Conservation (phyloP, 2,797 vertebrate genomes). For the Falco biarmicus region DNA sequence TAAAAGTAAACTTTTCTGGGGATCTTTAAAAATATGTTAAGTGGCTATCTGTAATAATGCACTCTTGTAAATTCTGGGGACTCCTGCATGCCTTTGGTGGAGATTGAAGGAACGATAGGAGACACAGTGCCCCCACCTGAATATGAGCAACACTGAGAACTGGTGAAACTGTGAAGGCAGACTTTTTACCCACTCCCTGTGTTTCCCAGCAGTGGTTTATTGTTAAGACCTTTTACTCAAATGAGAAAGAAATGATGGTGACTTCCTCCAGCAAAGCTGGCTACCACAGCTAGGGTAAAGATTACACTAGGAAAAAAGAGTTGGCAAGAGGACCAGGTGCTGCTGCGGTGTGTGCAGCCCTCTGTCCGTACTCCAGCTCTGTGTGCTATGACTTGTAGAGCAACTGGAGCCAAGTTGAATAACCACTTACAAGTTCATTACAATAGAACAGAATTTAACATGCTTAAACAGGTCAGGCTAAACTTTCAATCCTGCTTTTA, state of each 20-base stretch:
- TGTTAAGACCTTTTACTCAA: not conserved
- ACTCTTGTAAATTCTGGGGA: not conserved
- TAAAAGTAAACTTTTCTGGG: accelerated
- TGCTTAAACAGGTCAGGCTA: not conserved
- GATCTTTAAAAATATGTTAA: not conserved
- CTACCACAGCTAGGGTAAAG: not conserved
- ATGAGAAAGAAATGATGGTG: not conserved
- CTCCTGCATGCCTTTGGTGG: not conserved
- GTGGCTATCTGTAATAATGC: not conserved
- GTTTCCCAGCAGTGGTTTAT: not conserved
- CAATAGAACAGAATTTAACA: not conserved
- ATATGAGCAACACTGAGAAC: not conserved
- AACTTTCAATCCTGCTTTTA: not conserved
- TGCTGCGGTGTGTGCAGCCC: not conserved
- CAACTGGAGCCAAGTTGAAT: not conserved
- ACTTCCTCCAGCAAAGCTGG: not conserved
- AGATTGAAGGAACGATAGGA: not conserved
- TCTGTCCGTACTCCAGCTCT: not conserved
- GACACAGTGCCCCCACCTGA: not conserved
- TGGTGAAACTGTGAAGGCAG: not conserved
- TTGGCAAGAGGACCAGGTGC: not conserved
- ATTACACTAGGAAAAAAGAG: not conserved
- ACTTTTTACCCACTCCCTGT: not conserved
- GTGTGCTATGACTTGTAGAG: not conserved
- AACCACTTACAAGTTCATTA: not conserved